Base-by-base conservation (phyloP, 2,888 invertebrate species). In the Drosophila robusta region DNA sequence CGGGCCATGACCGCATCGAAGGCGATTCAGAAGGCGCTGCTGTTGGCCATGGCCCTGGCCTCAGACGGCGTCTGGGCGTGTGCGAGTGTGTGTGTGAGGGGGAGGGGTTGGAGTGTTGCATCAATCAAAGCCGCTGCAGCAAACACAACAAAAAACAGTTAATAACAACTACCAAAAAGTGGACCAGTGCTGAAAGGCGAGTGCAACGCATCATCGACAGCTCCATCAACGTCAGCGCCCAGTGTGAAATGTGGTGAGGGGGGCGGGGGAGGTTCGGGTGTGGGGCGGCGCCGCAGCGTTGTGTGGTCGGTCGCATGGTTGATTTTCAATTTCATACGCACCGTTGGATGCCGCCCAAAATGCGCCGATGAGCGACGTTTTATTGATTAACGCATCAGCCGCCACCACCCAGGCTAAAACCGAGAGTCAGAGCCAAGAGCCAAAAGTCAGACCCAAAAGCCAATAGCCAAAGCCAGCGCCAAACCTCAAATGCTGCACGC, bases 311-410 rank as follows among this genome's bases (percentile, higher is more conserved):
- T 42, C 42, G 36, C 55, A 68, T 69, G 73, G 69, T 86, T 76
- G 70, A 81, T 87, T 84, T 82, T 74, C 79, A 85, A 85, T 85
- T 85, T 85, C 88, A 85, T 89, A 82, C 86, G 88, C 86, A 86
- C 86, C 66, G 89, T 89, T 80, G 85, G 89, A 87, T 64, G 83
- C 71, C 70, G 67, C 54, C 65, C 54, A 60, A 61, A 65, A 47
- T 5, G 14, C 16, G 16, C 9, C 16, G 34, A 34, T 34, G 12
- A 34, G 68, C 72, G 70, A 71, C 76, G 61, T 75, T 78, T 85
- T 78, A 89, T 89, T 73, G 81, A 85, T 76, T 85, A 87, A 66
- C 71, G 68, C 73, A 68, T 68, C 32, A 4, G 36, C 49, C 26
- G 46, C 24, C 49, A 34, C 50, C 38, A 46, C 42, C 71, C 51